Percentiles rank a stretch among this genome's conserved stretches.
These are phyloP conservation scores for Leucozona laternaria DNA, from an alignment of 2,888 invertebrate genomes.

Conservation along the genomic window DNA sequence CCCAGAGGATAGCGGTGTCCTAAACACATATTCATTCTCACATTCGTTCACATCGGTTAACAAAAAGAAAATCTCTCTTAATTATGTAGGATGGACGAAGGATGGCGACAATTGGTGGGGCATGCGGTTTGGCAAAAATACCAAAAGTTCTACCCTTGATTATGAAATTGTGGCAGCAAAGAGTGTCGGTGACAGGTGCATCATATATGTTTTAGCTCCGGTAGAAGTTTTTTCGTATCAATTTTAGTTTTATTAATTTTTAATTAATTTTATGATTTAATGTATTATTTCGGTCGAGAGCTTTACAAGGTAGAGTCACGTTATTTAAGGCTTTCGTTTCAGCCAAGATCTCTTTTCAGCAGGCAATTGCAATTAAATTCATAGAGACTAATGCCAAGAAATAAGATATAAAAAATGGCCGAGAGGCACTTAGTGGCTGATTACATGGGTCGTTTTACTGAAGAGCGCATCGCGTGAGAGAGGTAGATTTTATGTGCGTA, in stretches of 20 bases:
- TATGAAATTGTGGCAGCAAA: neutral
- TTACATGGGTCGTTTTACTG: too few species aligned
- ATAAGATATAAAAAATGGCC: too few species aligned
- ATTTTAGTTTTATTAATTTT: conserved; percentile 1
- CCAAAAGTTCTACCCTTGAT: neutral
- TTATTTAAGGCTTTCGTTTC: too few species aligned
- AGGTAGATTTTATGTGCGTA: too few species aligned
- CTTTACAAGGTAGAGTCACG: too few species aligned
- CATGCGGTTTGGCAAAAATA: neutral
- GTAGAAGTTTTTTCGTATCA: neutral
- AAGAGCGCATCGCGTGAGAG: too few species aligned
- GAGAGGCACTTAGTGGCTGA: too few species aligned
- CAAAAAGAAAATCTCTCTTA: neutral
- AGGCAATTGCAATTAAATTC: too few species aligned
- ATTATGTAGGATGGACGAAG: conserved; percentile 12
- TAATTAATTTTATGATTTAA: conserved; percentile 2
- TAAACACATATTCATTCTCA: neutral
- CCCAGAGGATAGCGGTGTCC: too few species aligned
- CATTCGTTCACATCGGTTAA: neutral
- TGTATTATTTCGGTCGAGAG: too few species aligned
- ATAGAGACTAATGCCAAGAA: too few species aligned
- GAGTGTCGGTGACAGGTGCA: neutral
- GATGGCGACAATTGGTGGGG: neutral
- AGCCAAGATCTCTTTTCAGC: too few species aligned
- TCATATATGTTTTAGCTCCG: neutral